These are phyloP conservation scores for Alethe diademata DNA, from an alignment of 2,113 vertebrate species.

Conservation along the genomic window DNA sequence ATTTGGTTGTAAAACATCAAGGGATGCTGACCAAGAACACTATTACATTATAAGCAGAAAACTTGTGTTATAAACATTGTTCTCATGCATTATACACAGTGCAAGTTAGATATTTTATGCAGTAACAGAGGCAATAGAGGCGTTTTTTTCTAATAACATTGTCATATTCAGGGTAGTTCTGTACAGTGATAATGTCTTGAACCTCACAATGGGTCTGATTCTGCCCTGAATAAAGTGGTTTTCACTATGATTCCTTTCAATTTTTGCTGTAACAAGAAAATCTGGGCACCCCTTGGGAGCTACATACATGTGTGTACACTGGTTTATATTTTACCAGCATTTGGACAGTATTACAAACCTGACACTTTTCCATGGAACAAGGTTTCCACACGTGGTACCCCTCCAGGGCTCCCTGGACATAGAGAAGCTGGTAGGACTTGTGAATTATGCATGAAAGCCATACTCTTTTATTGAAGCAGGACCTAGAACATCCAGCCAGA, in stretches of 20 bases:
- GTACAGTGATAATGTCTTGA: neutral
- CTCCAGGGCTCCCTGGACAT: neutral
- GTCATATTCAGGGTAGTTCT: neutral
- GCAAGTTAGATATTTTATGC: neutral
- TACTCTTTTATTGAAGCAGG: neutral
- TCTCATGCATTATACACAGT: neutral
- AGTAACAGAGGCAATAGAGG: neutral
- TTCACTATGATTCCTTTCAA: neutral
- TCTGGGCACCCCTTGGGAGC: neutral
- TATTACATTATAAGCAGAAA: neutral
- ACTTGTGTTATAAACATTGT: neutral
- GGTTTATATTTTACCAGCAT: fast-evolving
- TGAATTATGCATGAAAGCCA: neutral
- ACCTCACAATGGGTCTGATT: neutral
- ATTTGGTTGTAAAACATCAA: conserved; percentile 24
- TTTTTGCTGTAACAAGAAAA: neutral
- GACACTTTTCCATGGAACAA: fast-evolving
- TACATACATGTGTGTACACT: fast-evolving
- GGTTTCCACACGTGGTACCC: fast-evolving
- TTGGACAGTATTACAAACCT: neutral
- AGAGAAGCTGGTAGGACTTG: neutral
- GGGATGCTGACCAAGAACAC: conserved; percentile 23
- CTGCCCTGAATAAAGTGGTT: neutral
- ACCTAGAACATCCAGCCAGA: neutral
- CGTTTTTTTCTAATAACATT: neutral